These are phyloP conservation scores for Amiota mariae DNA, from an alignment of 2,888 invertebrate species.

Conservation along the genomic window DNA sequence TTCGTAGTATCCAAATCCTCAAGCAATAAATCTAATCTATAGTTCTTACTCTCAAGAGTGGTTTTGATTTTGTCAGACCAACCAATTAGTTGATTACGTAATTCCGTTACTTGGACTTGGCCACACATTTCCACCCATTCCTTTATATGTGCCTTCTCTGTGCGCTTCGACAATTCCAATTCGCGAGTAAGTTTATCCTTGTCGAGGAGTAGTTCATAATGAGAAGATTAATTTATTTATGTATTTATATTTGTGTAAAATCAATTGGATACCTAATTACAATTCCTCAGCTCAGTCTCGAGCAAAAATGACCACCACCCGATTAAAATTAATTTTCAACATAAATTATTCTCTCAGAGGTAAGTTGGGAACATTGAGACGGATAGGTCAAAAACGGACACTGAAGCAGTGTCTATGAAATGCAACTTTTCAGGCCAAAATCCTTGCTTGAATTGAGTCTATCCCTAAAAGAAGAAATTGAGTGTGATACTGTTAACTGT, in stretches of 20 bases:
- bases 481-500: too few relatives aligned
- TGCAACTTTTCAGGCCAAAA: too few relatives aligned
- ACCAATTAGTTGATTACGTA: slow-evolving; percentile 60
- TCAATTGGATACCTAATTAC: background rate
- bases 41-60: slow-evolving; percentile 60
- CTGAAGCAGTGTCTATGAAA: too few relatives aligned
- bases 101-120: slow-evolving; percentile 61
- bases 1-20: slow-evolving; percentile 60
- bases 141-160: slow-evolving; percentile 52
- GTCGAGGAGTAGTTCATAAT: background rate
- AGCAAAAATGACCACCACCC: too few relatives aligned
- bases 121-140: slow-evolving; percentile 64
- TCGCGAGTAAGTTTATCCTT: slow-evolving; percentile 60
- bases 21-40: slow-evolving; percentile 57
- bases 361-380: too few relatives aligned
- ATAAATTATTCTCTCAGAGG: too few relatives aligned
- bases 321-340: too few relatives aligned
- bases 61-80: slow-evolving; percentile 55
- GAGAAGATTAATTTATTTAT: background rate
- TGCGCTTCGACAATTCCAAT: slow-evolving; percentile 60
- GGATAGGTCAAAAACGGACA: too few relatives aligned
- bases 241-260: background rate
- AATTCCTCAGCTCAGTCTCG: background rate
- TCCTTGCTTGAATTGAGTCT: too few relatives aligned
- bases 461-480: too few relatives aligned